Evolutionary conservation across 2,797 vertebrate genomes (phyloP).

Genomic region (Trachurus trachurus): DNA sequence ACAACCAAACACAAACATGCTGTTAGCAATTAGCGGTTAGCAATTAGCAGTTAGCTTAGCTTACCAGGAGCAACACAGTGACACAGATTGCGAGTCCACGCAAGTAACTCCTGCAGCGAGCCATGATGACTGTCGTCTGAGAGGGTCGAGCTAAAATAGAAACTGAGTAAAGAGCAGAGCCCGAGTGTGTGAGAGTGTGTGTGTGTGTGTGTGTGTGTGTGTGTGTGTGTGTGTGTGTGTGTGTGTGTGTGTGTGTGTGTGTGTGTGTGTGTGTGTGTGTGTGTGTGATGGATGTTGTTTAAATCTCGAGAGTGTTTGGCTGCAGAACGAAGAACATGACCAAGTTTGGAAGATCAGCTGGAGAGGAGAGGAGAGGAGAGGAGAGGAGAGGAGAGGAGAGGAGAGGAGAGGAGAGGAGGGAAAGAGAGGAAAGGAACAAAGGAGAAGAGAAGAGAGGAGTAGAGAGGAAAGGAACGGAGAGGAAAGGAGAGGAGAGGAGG

Average conservation of each 20-base stretch:
- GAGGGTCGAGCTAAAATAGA: slow-evolving; percentile 53
- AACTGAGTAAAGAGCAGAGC: slow-evolving; percentile 54
- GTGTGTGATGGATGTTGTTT: slow-evolving; percentile 71
- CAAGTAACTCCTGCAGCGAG: slow-evolving; percentile 76
- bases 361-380: slow-evolving; percentile 5
- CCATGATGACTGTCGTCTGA: slow-evolving; percentile 71
- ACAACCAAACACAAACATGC: slow-evolving; percentile 1
- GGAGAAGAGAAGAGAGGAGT: too few relatives aligned
- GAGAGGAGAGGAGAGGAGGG: too few relatives aligned
- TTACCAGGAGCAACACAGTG: slow-evolving; percentile 79
- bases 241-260: slow-evolving; percentile 16
- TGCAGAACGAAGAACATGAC: slow-evolving; percentile 75
- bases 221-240: slow-evolving; percentile 8
- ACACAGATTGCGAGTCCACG: slow-evolving; percentile 76
- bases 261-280: slow-evolving; percentile 33
- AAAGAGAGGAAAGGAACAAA: too few relatives aligned
- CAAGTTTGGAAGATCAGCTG: slow-evolving; percentile 79
- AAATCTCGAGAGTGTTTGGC: slow-evolving; percentile 67
- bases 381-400: neutral
- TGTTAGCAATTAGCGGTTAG: slow-evolving; percentile 26
- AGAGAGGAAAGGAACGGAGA: too few relatives aligned
- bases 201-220: slow-evolving; percentile 13
- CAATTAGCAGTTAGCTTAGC: slow-evolving; percentile 44
- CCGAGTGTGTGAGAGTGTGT: too few relatives aligned
- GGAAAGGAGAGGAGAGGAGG: too few relatives aligned